phyloP scores from a whole-genome alignment of 2,113 vertebrate genomes.

The Girardinichthys multiradiatus region DNA sequence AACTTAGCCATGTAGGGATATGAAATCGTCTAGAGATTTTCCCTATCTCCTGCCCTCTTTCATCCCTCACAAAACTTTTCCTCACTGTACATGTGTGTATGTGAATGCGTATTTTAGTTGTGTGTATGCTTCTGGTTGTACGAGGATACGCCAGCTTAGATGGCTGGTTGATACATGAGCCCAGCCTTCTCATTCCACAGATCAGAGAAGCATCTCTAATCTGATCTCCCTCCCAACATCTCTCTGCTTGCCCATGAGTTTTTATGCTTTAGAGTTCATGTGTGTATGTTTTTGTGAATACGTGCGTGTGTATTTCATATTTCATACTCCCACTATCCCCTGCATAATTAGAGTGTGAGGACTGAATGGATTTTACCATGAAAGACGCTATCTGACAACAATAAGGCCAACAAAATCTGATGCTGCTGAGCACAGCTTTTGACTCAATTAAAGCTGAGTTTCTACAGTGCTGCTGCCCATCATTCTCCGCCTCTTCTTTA shows the following conservation, averaged over 20 bases:
- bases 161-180: slow-evolving; percentile 78
- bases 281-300: slow-evolving; percentile 20
- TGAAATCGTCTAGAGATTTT: slow-evolving; percentile 57
- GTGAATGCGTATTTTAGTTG: slow-evolving; percentile 26
- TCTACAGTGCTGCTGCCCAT: slow-evolving; percentile 18
- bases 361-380: slow-evolving; percentile 50
- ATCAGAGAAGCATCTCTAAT: slow-evolving; percentile 78
- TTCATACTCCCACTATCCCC: slow-evolving; percentile 46
- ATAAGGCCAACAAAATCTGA: slow-evolving; percentile 59
- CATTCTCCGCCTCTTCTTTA: slow-evolving; percentile 17
- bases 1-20: slow-evolving; percentile 57
- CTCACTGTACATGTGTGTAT: slow-evolving; percentile 34
- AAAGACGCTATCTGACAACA: slow-evolving; percentile 66
- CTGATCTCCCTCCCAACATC: slow-evolving; percentile 75
- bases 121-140: slow-evolving; percentile 54
- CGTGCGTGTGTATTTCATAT: slow-evolving; percentile 49
- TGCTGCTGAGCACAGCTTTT: slow-evolving; percentile 54
- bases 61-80: slow-evolving; percentile 47
- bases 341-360: slow-evolving; percentile 59
- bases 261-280: slow-evolving; percentile 42
- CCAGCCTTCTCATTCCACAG: slow-evolving; percentile 72
- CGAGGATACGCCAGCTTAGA: slow-evolving; percentile 76
- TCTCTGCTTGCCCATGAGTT: slow-evolving; percentile 65
- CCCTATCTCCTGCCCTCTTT: slow-evolving; percentile 20
- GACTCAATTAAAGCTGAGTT: slow-evolving; percentile 56